Evolutionary conservation across 2,888 invertebrate species (phyloP).

Genomic region (Byasa hedistus): DNA sequence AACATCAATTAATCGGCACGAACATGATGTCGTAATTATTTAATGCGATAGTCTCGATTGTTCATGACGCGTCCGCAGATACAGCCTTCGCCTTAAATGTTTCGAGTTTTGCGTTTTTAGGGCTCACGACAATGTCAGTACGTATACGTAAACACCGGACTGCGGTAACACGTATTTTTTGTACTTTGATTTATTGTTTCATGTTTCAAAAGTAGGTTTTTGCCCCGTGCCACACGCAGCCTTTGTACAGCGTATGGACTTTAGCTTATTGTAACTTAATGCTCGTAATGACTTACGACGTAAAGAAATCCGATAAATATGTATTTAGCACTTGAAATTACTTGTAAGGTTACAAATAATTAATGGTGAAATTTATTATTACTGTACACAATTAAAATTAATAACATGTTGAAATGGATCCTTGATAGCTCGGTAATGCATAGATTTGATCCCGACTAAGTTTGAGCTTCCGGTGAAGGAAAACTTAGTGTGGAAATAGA

Average conservation of each 20-base stretch:
- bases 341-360: background rate
- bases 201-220: conserved; percentile 72
- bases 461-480: no score
- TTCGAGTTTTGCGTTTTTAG: conserved; percentile 52
- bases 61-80: conserved; percentile 8
- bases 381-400: background rate
- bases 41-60: conserved; percentile 32
- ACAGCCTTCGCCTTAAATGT: conserved; percentile 53
- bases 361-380: background rate
- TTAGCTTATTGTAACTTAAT: conserved; percentile 50
- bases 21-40: conserved; percentile 22
- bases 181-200: conserved; percentile 76
- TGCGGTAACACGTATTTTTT: conserved; percentile 75
- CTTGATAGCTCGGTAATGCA: no score
- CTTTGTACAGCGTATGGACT: conserved; percentile 47
- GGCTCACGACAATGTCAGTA: conserved; percentile 66
- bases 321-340: conserved; percentile 7
- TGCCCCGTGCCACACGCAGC: conserved; percentile 70
- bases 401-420: background rate
- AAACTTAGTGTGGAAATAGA: no score
- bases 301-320: conserved; percentile 16
- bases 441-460: no score
- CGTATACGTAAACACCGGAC: conserved; percentile 70
- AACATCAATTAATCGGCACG: conserved; percentile 30
- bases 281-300: conserved; percentile 19